Evolutionary conservation across 2,888 invertebrate species (phyloP).

Genomic region (Aplocera efformata): DNA sequence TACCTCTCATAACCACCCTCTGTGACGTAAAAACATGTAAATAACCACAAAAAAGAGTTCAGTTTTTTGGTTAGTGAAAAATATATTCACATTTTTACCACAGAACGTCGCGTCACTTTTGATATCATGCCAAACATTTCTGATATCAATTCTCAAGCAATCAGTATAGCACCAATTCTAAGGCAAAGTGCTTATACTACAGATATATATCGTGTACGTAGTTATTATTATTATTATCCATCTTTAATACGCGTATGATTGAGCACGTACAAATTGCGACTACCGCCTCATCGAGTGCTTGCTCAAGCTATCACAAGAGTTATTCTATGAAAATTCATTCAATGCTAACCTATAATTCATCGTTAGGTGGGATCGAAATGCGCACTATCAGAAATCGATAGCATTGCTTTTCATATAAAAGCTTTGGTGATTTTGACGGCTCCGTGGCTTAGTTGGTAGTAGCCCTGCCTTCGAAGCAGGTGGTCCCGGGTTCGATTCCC

Average conservation of each 20-base stretch:
- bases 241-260: constrained; percentile 39
- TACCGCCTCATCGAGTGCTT: constrained; percentile 22
- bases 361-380: too few species aligned
- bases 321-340: constrained; percentile 5
- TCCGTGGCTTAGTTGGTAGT: too few species aligned
- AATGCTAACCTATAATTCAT: not conserved
- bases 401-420: too few species aligned
- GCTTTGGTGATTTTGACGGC: too few species aligned
- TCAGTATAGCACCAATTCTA: constrained; percentile 56
- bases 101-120: not conserved
- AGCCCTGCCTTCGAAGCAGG: too few species aligned
- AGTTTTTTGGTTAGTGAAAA: too few species aligned
- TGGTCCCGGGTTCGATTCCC: too few species aligned
- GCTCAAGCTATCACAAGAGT: not conserved
- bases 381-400: too few species aligned
- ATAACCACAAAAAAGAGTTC: too few species aligned
- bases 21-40: too few species aligned
- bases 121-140: not conserved
- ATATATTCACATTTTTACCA: too few species aligned
- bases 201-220: not conserved
- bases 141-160: constrained; percentile 56
- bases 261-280: constrained; percentile 37
- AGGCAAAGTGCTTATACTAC: constrained; percentile 42
- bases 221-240: constrained; percentile 13
- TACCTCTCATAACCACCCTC: too few species aligned